Percentiles rank a stretch among this genome's conserved stretches.
Evolutionary conservation across 2,888 invertebrate species (phyloP).

Genomic region (Daptonema setosum): DNA sequence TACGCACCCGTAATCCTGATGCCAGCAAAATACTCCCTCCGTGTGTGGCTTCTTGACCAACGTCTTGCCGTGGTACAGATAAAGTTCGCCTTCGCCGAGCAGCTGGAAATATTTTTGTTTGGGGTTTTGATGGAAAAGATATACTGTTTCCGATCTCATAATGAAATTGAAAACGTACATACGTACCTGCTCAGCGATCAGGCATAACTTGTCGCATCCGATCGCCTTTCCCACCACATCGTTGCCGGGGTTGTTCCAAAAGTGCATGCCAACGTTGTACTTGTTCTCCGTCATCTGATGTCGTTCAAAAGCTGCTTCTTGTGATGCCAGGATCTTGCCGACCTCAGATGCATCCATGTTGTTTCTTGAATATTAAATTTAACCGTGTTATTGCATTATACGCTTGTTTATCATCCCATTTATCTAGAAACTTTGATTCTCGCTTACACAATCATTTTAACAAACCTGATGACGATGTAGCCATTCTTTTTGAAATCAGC

Average conservation of each 20-base stretch:
- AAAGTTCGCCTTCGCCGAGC: conserved; percentile 1
- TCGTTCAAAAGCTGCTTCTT: not conserved
- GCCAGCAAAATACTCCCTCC: conserved; percentile 1
- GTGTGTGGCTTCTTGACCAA: not conserved
- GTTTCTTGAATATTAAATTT: not conserved
- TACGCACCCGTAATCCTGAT: conserved; percentile 1
- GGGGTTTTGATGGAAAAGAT: not conserved
- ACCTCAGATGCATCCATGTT: not conserved
- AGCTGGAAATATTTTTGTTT: not conserved
- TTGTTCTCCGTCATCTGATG: not conserved
- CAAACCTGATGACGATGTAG: not conserved
- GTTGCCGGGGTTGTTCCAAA: not conserved
- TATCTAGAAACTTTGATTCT: no score
- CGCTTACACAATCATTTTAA: no score
- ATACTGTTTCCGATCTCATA: not conserved
- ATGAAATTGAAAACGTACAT: no score
- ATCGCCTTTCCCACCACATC: not conserved
- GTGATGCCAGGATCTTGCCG: not conserved
- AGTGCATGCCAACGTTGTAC: not conserved
- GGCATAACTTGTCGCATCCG: not conserved
- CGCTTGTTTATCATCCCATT: not conserved
- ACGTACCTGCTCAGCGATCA: not conserved
- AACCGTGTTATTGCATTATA: not conserved
- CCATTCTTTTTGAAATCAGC: not conserved
- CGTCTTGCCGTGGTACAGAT: not conserved